phyloP scores from a whole-genome alignment of 2,113 vertebrate species.

The Gymnocephalus cernua region DNA sequence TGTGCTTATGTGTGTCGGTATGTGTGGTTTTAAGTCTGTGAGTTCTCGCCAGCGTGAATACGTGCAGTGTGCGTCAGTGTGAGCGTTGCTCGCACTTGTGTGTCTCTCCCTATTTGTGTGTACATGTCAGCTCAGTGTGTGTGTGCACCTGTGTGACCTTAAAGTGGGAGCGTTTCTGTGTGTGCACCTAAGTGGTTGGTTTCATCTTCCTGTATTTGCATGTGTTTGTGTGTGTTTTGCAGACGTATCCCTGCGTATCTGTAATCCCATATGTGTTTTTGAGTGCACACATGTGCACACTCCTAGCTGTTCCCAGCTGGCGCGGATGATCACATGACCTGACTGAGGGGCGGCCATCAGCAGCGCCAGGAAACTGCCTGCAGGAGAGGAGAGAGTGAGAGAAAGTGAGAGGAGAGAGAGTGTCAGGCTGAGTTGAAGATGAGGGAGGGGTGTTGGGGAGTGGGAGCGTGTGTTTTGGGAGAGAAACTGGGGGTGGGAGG shows the following conservation, averaged over 20 bases:
- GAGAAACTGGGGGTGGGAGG: constrained; percentile 52
- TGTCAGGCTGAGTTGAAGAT: constrained; percentile 71
- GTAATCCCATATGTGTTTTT: constrained; percentile 34
- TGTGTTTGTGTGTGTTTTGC: constrained; percentile 41
- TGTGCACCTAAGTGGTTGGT: constrained; percentile 46
- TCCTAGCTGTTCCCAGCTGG: constrained; percentile 82
- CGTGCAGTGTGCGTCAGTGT: constrained; percentile 30
- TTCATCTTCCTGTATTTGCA: constrained; percentile 49
- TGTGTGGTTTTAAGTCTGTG: constrained; percentile 45
- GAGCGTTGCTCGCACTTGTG: background rate
- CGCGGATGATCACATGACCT: constrained; percentile 82
- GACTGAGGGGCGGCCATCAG: constrained; percentile 77
- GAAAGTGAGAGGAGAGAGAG: constrained; percentile 46
- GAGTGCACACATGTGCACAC: constrained; percentile 57
- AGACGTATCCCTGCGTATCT: constrained; percentile 20
- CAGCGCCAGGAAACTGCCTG: constrained; percentile 81
- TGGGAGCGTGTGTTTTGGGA: constrained; percentile 57
- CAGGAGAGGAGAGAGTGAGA: constrained; percentile 67
- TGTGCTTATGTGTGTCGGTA: constrained; percentile 36
- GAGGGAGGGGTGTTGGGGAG: constrained; percentile 60
- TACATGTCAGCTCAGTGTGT: constrained; percentile 29
- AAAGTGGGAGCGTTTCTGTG: constrained; percentile 43
- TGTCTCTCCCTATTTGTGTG: constrained; percentile 24
- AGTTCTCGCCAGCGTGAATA: constrained; percentile 28
- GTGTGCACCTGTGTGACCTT: constrained; percentile 38